These are phyloP conservation scores for Tryphoninae sp. DNA, from an alignment of 2,888 invertebrate genomes.

Conservation along the genomic window DNA sequence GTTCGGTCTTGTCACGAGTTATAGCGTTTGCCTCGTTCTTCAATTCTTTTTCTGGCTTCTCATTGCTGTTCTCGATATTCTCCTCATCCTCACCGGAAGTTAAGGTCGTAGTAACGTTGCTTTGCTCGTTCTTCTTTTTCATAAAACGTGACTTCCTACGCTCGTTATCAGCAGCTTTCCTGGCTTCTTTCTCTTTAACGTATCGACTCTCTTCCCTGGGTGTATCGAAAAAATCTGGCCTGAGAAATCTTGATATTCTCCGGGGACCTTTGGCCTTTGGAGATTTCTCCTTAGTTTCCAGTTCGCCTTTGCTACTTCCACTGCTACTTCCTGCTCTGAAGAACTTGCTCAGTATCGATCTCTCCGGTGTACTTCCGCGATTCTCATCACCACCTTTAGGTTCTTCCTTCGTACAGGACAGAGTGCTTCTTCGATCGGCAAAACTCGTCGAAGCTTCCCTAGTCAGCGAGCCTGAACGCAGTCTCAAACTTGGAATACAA, in stretches of 20 bases:
- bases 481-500: conserved; percentile 75
- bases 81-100: conserved; percentile 74
- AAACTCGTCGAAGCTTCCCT: conserved; percentile 67
- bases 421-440: conserved; percentile 60
- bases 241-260: conserved; percentile 88
- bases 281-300: conserved; percentile 66
- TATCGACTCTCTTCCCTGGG: conserved; percentile 87
- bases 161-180: conserved; percentile 82
- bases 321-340: conserved; percentile 81
- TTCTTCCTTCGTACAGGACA: conserved; percentile 68
- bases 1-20: conserved; percentile 70
- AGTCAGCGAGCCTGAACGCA: conserved; percentile 75
- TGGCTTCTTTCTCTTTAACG: conserved; percentile 81
- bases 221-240: conserved; percentile 90
- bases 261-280: conserved; percentile 82
- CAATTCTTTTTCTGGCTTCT: conserved; percentile 70
- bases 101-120: conserved; percentile 61
- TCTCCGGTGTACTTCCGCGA: conserved; percentile 79
- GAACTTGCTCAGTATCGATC: conserved; percentile 84
- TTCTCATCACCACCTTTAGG: conserved; percentile 8
- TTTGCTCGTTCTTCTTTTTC: conserved; percentile 85
- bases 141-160: conserved; percentile 86
- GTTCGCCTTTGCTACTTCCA: conserved; percentile 76
- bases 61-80: conserved; percentile 58
- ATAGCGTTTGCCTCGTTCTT: conserved; percentile 76